Conservation (phyloP, 2,888 invertebrate genomes). For the Helleia helle region DNA sequence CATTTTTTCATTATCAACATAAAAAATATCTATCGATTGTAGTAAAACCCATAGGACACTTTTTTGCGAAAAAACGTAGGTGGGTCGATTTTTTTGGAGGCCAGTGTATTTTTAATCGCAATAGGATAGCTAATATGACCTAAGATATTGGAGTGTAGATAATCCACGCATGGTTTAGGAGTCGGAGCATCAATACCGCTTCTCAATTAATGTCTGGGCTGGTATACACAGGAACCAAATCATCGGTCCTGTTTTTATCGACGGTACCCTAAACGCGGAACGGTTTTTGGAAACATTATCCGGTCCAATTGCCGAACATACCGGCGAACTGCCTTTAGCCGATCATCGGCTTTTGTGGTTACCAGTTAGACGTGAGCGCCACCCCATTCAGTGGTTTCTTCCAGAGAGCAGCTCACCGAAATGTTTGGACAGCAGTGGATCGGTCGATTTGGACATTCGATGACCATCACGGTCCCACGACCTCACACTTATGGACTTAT, state of each 20-base stretch:
- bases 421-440: constrained; percentile 4
- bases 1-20: no score
- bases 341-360: constrained; percentile 1
- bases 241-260: neutral
- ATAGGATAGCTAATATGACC: no score
- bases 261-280: neutral
- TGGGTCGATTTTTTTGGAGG: no score
- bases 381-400: constrained; percentile 6
- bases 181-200: neutral
- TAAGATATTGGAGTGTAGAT: neutral
- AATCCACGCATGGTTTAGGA: neutral
- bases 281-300: neutral
- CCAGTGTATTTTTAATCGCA: no score
- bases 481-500: constrained; percentile 11
- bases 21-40: no score
- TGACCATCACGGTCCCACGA: neutral
- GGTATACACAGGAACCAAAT: constrained; percentile 9
- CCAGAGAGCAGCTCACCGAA: neutral
- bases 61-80: no score
- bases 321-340: neutral
- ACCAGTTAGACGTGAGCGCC: constrained; percentile 9
- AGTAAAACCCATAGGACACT: no score
- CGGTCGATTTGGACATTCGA: no score
- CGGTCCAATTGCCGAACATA: constrained; percentile 5
- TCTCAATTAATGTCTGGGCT: constrained; percentile 4